phyloP scores from a whole-genome alignment of 2,113 vertebrate species.

The Datnioides undecimradiatus region DNA sequence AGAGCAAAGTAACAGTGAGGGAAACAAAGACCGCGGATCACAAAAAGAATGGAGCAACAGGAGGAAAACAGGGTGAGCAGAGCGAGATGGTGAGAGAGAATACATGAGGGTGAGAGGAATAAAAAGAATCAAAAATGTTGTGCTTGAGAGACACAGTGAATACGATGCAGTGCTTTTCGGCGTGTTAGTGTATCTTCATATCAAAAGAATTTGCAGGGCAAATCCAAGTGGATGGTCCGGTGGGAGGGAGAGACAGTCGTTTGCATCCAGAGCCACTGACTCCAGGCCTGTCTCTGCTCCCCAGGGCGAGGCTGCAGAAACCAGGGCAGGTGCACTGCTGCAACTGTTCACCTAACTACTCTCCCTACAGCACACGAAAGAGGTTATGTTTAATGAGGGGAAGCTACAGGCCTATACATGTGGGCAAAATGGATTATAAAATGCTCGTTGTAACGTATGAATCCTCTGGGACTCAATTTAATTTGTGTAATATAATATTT shows the following conservation, averaged over 20 bases:
- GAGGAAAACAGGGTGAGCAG: not conserved
- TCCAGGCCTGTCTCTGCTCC: constrained; percentile 7
- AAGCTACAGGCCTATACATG: not conserved
- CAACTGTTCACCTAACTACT: not conserved
- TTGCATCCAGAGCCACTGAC: constrained; percentile 30
- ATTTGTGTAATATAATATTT: not conserved
- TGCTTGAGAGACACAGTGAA: constrained; percentile 4
- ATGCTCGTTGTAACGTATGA: not conserved
- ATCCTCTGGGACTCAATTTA: not conserved
- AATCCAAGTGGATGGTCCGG: constrained; percentile 11
- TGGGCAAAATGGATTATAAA: not conserved
- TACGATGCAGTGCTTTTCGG: not conserved
- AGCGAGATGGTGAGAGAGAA: constrained; percentile 17
- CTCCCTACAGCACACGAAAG: not conserved
- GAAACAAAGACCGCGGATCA: constrained; percentile 16
- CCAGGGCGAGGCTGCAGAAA: constrained; percentile 44
- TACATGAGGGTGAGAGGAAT: constrained; percentile 6
- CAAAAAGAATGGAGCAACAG: constrained; percentile 25
- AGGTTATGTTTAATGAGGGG: constrained; percentile 19
- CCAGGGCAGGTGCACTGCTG: constrained; percentile 59
- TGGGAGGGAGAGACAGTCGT: not conserved
- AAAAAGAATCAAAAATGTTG: constrained; percentile 9
- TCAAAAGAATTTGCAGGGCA: constrained; percentile 12
- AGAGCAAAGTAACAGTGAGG: not conserved
- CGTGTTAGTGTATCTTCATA: not conserved